phyloP scores from a whole-genome alignment of 2,797 vertebrate species.

The Cyclopterus lumpus region DNA sequence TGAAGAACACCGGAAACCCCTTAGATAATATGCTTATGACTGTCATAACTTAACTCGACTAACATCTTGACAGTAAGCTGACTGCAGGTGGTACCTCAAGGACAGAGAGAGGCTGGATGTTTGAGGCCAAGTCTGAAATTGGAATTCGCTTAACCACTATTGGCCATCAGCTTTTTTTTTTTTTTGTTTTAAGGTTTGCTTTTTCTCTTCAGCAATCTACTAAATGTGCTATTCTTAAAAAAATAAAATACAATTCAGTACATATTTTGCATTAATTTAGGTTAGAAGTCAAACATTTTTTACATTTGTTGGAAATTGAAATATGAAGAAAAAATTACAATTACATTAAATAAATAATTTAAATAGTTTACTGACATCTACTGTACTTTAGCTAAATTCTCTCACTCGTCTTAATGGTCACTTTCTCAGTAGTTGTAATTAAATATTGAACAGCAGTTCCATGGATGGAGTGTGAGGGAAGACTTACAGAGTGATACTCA shows the following conservation, averaged over 20 bases:
- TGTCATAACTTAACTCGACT: constrained; percentile 5
- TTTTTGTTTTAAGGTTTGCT: neutral
- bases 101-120: constrained; percentile 1
- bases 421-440: constrained; percentile 56
- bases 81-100: neutral
- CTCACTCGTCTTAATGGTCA: constrained; percentile 56
- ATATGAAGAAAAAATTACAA: neutral
- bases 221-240: neutral
- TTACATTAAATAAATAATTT: constrained; percentile 29
- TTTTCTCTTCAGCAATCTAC: neutral
- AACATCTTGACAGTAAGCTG: constrained; percentile 15
- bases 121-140: neutral
- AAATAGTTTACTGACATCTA: constrained; percentile 24
- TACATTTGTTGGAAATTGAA: neutral
- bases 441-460: constrained; percentile 71
- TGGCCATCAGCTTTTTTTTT: neutral
- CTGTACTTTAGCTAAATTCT: constrained; percentile 44
- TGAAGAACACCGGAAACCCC: constrained; percentile 19
- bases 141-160: neutral
- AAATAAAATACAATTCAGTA: too few relatives aligned
- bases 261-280: neutral
- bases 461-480: constrained; percentile 45
- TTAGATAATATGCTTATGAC: constrained; percentile 11
- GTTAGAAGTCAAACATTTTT: neutral
- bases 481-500: constrained; percentile 25